Percentiles rank a stretch among this genome's conserved stretches.
Evolutionary conservation across 2,113 vertebrate species (phyloP).

Genomic region (Xenotilapia longispinis): DNA sequence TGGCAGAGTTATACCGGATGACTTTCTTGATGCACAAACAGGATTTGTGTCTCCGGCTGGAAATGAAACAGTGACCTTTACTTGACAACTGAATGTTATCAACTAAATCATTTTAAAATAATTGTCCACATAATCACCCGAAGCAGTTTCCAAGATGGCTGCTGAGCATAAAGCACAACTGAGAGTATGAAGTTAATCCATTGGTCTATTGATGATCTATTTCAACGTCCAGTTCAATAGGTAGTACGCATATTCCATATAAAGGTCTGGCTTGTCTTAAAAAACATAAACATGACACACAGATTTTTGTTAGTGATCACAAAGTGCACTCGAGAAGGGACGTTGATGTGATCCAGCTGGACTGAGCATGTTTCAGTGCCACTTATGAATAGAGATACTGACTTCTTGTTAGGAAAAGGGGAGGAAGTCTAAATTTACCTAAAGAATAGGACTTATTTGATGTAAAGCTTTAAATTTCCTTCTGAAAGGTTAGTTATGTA

Average conservation of each 20-base stretch:
- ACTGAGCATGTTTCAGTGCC: background rate
- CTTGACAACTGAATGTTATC: background rate
- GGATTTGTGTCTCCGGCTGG: background rate
- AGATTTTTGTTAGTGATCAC: background rate
- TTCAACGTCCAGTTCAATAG: rapidly evolving
- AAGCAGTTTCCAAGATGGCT: background rate
- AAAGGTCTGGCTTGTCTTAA: background rate
- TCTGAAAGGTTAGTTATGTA: background rate
- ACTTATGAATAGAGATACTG: background rate
- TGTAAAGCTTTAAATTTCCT: background rate
- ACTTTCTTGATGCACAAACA: background rate
- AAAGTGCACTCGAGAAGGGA: background rate
- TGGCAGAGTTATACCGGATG: background rate
- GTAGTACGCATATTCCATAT: rapidly evolving
- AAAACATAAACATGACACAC: background rate
- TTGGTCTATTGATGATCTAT: background rate
- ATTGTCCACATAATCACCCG: background rate
- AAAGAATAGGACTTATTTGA: background rate
- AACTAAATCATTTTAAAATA: background rate
- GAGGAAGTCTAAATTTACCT: background rate
- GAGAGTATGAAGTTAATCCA: background rate
- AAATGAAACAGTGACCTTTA: background rate
- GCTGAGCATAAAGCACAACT: background rate
- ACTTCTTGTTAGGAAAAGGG: background rate
- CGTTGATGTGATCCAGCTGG: background rate